These are phyloP conservation scores for Ophioderma brevispina DNA, from an alignment of 35 echinoderm and acorn worm species.

Conservation along the genomic window DNA sequence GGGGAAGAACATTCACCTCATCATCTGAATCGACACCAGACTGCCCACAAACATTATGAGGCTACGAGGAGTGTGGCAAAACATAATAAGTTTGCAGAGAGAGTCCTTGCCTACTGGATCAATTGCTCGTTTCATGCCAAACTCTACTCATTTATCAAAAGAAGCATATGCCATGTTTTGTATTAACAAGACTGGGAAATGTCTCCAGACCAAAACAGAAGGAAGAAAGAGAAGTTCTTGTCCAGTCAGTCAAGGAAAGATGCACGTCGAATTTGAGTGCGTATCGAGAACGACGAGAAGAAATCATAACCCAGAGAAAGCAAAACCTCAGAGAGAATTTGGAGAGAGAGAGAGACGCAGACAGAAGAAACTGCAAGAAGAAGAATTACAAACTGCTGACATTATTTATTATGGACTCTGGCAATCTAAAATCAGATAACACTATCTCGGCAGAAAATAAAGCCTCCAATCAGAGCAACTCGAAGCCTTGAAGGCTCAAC, in stretches of 20 bases:
- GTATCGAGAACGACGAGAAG: neutral
- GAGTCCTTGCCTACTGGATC: conserved; percentile 15
- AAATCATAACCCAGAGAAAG: neutral
- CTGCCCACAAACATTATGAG: neutral
- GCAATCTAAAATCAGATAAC: neutral
- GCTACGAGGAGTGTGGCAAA: neutral
- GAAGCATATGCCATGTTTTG: conserved; percentile 3
- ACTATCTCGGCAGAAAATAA: neutral
- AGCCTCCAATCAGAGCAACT: neutral
- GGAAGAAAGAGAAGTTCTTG: neutral
- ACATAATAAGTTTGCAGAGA: conserved; percentile 27
- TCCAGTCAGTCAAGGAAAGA: neutral
- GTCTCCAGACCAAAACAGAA: neutral
- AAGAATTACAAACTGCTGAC: neutral
- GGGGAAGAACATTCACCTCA: neutral
- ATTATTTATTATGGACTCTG: conserved; percentile 19
- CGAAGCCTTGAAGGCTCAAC: neutral
- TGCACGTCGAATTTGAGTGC: neutral
- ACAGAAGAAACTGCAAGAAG: neutral
- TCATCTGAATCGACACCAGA: too few species aligned
- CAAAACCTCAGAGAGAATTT: neutral
- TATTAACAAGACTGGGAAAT: neutral
- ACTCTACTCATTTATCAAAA: neutral
- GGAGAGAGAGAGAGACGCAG: neutral
- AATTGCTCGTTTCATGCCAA: neutral